Conservation (phyloP, 2,888 invertebrate genomes). For the Tetropium fuscum region DNA sequence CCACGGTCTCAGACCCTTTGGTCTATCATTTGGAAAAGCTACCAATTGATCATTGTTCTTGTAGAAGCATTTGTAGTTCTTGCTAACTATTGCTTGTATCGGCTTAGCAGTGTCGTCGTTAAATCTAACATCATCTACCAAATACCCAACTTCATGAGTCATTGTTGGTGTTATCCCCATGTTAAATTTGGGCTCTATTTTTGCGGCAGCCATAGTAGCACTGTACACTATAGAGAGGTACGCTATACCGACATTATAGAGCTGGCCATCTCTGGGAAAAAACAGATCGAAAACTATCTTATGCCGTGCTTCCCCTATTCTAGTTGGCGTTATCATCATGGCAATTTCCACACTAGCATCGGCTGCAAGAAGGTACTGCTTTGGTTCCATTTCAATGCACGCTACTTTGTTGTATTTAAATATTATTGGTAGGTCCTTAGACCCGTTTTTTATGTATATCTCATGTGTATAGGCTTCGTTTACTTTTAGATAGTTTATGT, state of each 20-base stretch:
- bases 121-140: conserved; percentile 56
- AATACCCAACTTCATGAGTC: conserved; percentile 59
- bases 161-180: conserved; percentile 58
- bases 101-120: conserved; percentile 51
- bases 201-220: neutral
- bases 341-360: conserved; percentile 37
- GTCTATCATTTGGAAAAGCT: conserved; percentile 63
- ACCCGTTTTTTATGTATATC: conserved; percentile 49
- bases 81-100: conserved; percentile 47
- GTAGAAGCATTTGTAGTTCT: conserved; percentile 35
- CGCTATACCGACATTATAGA: conserved; percentile 34
- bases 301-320: conserved; percentile 44
- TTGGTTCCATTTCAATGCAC: conserved; percentile 52
- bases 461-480: conserved; percentile 53
- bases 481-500: conserved; percentile 66
- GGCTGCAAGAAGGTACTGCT: conserved; percentile 42
- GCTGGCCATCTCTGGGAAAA: conserved; percentile 23
- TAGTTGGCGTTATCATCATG: conserved; percentile 47
- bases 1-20: conserved; percentile 56
- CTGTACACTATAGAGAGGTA: conserved; percentile 14
- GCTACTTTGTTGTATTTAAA: conserved; percentile 50
- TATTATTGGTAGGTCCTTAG: conserved; percentile 48
- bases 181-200: conserved; percentile 50
- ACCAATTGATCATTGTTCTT: conserved; percentile 50
- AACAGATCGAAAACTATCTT: conserved; percentile 52